A percentile compares a stretch with the other conserved stretches of the same genome.
Evolutionary conservation across 2,113 vertebrate genomes (phyloP).

Genomic region (Gila orcuttii): DNA sequence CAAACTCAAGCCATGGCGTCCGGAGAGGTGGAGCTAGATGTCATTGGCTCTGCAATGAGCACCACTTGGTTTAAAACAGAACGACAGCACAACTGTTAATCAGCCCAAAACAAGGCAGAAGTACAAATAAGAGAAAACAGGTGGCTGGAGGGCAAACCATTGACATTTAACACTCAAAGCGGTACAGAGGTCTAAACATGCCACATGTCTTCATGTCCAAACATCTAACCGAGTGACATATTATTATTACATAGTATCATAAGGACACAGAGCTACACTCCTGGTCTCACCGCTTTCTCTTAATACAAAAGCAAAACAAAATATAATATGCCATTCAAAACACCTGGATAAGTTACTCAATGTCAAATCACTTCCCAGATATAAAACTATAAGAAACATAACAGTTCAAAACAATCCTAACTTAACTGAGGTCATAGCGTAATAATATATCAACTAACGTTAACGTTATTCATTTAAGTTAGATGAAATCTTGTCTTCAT

Average conservation of each 20-base stretch:
- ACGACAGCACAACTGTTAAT: neutral
- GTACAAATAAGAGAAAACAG: neutral
- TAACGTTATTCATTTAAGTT: neutral
- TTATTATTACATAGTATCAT: too few species aligned
- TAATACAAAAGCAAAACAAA: neutral
- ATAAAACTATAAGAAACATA: neutral
- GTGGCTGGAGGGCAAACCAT: neutral
- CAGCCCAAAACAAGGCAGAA: neutral
- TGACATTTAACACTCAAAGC: neutral
- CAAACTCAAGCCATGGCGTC: too few species aligned
- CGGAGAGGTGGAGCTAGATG: too few species aligned
- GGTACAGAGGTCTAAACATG: neutral
- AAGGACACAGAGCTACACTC: neutral
- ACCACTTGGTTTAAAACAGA: neutral
- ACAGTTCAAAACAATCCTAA: neutral
- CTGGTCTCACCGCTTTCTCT: neutral
- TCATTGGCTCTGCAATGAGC: too few species aligned
- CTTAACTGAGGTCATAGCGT: neutral
- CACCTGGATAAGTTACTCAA: neutral
- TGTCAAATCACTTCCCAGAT: neutral
- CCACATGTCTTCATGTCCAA: neutral
- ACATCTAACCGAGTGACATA: neutral
- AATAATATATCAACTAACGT: neutral
- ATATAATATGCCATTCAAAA: neutral
- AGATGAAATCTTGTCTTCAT: neutral